Evolutionary conservation across 2,113 vertebrate genomes (phyloP), one percentile per base, ranked within the genome.

Genomic region (Menidia beryllina): DNA sequence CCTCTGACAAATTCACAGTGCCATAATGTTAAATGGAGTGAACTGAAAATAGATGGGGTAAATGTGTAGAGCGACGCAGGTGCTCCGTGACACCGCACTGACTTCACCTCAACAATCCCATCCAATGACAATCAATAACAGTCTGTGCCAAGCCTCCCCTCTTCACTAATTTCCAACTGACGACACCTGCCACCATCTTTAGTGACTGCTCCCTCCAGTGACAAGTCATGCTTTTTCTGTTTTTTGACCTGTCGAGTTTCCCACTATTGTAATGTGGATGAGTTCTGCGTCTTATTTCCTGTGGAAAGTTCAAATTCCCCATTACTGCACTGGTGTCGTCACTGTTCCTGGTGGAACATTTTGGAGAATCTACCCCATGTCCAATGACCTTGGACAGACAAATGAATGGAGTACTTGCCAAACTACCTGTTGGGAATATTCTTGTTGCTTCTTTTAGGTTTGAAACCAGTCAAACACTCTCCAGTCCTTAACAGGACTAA

Each of bases 21-120:
- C 72, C 73, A 67, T 82, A 67, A 83, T 82, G 83, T 86, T 88
- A 86, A 86, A 90, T 90, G 82, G 87, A 87, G 85, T 83, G 83
- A 63, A 75, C 60, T 1, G 5, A 43, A 51, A n/a, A n/a, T n/a
- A n/a, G 79, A 86, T 81, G 76, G 61, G 80, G 52, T 64, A 70
- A n/a, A n/a, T n/a, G n/a, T n/a, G n/a, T n/a, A n/a, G n/a, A n/a
- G 63, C 77, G n/a, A 51, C 62, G 38, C 77, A 75, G 85, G 86
- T 84, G 86, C 71, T 75, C 75, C 74, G 71, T 80, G 75, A 85
- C 86, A 78, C 75, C 61, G 34, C 15, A 10, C 50, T 5, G 41
- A 67, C 75, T 74, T 85, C 59, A 66, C 74, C 81, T 85, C 71
- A 52, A 71, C 39, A 45, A 65, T 43, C 59, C 50, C 25, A 39